Conservation (phyloP, 2,888 invertebrate species). For the Caenorhabditis auriculariae region DNA sequence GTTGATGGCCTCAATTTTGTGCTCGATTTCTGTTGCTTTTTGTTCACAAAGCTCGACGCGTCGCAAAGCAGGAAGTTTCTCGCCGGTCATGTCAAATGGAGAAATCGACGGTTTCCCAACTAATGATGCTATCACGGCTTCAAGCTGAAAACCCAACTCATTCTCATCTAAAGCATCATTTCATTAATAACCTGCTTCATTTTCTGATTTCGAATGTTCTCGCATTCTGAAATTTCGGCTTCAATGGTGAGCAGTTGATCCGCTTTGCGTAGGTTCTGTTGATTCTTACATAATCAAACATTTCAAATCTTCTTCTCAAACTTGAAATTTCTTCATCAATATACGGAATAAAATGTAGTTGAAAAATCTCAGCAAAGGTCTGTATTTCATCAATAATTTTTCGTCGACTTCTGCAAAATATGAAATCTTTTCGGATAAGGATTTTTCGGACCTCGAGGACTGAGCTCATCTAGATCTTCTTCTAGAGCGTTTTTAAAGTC, state of each 20-base stretch:
- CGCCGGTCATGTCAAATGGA: conserved; percentile 17
- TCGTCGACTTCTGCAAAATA: conserved; percentile 33
- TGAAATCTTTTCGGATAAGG: background rate
- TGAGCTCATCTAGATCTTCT: conserved; percentile 15
- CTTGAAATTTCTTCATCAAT: conserved; percentile 35
- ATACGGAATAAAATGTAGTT: conserved; percentile 48
- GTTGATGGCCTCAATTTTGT: conserved; percentile 19
- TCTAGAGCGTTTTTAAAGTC: conserved; percentile 22
- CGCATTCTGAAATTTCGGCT: conserved; percentile 48
- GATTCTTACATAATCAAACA: too few relatives aligned
- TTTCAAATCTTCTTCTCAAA: too few relatives aligned
- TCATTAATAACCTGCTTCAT: conserved; percentile 33
- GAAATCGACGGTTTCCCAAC: conserved; percentile 30
- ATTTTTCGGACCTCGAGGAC: conserved; percentile 11
- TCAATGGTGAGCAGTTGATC: conserved; percentile 51
- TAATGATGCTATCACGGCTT: conserved; percentile 19
- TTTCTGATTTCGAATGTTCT: conserved; percentile 43
- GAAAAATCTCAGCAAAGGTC: conserved; percentile 47
- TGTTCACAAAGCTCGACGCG: conserved; percentile 29
- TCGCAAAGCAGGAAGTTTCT: conserved; percentile 18
- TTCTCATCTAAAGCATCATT: background rate
- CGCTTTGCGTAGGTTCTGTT: conserved; percentile 46
- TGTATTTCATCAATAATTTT: conserved; percentile 37
- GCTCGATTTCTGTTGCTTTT: conserved; percentile 20
- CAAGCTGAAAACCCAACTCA: conserved; percentile 9